A percentile compares a stretch with the other conserved stretches of the same genome.
Conservation (phyloP, 2,113 vertebrate species). For the Takifugu flavidus region DNA sequence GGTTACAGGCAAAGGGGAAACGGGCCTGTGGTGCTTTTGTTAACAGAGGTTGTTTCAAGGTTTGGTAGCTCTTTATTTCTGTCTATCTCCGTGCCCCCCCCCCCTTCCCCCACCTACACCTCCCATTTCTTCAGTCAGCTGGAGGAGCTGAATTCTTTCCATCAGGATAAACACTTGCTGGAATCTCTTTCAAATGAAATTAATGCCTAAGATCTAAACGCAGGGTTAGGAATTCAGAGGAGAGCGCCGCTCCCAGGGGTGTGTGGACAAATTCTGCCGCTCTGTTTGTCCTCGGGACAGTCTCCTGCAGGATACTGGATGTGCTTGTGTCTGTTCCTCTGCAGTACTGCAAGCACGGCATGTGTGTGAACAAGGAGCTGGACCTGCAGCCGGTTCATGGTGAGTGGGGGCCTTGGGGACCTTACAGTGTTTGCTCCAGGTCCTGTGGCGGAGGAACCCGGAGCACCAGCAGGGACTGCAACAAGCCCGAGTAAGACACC, state of each 20-base stretch:
- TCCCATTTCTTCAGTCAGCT: conserved; percentile 52
- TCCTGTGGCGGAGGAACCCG: conserved; percentile 94
- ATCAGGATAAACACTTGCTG: conserved; percentile 44
- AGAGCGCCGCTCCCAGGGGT: conserved; percentile 38
- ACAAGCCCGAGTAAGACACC: conserved; percentile 89
- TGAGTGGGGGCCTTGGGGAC: conserved; percentile 92
- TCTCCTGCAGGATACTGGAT: conserved; percentile 14
- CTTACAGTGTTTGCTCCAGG: conserved; percentile 88
- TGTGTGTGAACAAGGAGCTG: conserved; percentile 89
- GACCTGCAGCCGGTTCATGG: conserved; percentile 86
- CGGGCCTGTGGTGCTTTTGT: conserved; percentile 36
- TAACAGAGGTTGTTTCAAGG: conserved; percentile 26
- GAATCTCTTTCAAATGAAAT: conserved; percentile 42
- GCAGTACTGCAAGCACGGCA: conserved; percentile 90
- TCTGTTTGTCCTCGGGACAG: conserved; percentile 13
- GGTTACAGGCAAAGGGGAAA: conserved; percentile 61
- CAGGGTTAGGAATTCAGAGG: conserved; percentile 39
- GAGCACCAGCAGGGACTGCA: conserved; percentile 86
- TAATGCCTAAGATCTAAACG: conserved; percentile 53
- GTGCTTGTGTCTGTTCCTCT: conserved; percentile 34
- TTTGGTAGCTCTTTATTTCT: conserved; percentile 23
- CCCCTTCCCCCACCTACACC: neutral
- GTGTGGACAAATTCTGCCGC: conserved; percentile 18
- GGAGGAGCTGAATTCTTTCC: conserved; percentile 45
- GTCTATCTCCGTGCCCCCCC: conserved; percentile 13